Percentiles rank a stretch among this genome's conserved stretches.
These are phyloP conservation scores for Thaumatotibia leucotreta DNA, from an alignment of 1,140 invertebrate genomes.

Conservation along the genomic window DNA sequence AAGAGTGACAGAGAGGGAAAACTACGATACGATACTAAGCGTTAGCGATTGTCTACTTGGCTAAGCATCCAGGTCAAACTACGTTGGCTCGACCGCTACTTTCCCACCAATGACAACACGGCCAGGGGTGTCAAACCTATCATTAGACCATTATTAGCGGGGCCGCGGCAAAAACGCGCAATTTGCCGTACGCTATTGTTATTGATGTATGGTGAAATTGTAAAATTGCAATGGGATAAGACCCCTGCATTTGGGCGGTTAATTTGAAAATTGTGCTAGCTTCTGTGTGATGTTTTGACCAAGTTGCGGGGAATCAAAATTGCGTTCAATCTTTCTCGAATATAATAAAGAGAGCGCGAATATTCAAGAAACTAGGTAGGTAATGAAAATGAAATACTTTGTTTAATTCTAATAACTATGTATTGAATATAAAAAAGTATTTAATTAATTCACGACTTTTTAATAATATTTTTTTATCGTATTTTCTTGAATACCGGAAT, in stretches of 20 bases:
- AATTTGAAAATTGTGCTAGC: not conserved
- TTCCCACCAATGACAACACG: not conserved
- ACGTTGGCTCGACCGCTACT: no score
- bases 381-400: no score
- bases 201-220: not conserved
- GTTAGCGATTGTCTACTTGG: not conserved
- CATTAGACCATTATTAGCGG: not conserved
- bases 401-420: no score
- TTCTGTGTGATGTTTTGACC: not conserved
- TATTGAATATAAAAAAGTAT: no score
- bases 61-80: not conserved
- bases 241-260: not conserved
- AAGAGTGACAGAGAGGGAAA: no score
- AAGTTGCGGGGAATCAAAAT: not conserved
- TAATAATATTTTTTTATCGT: no score
- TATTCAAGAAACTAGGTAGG: no score
- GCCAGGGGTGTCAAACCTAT: not conserved
- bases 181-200: not conserved
- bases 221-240: not conserved
- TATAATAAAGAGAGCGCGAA: no score
- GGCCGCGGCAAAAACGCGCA: not conserved
- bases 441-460: no score
- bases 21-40: no score
- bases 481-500: no score
- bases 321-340: not conserved